Conservation (phyloP, 2,888 invertebrate species). For the Cyrtodaria siliqua region DNA sequence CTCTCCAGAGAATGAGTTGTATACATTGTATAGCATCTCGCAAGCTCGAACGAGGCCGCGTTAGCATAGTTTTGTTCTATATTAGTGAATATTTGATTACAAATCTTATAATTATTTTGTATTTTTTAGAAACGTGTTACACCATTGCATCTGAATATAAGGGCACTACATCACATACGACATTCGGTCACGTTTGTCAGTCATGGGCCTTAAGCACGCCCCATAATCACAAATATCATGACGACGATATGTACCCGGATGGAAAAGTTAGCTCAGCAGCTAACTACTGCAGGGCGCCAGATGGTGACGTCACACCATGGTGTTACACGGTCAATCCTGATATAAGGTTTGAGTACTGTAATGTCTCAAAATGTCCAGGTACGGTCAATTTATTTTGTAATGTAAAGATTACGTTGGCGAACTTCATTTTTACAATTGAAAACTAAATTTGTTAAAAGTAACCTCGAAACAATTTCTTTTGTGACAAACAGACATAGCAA, state of each 20-base stretch:
- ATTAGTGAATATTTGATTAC: no score
- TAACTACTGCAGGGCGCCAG: slow-evolving; percentile 31
- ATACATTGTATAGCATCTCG: no score
- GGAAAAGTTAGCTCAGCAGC: slow-evolving; percentile 5
- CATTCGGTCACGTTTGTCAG: slow-evolving; percentile 24
- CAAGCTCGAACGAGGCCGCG: no score
- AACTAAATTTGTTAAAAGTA: no score
- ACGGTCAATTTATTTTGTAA: no score
- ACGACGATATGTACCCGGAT: slow-evolving; percentile 28
- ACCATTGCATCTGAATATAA: slow-evolving; percentile 34
- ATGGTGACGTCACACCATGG: slow-evolving; percentile 30
- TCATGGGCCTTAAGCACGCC: slow-evolving; percentile 16
- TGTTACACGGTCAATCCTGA: slow-evolving; percentile 29
- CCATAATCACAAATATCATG: slow-evolving; percentile 28
- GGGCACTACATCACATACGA: slow-evolving; percentile 7
- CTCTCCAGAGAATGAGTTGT: no score
- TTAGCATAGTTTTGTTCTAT: no score
- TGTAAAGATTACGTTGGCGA: no score
- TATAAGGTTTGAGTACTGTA: slow-evolving; percentile 30
- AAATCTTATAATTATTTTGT: no score
- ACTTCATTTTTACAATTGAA: no score
- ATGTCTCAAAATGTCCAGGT: slow-evolving; percentile 29
- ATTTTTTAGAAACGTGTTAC: slow-evolving; percentile 35
- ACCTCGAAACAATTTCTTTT: no score
- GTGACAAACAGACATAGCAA: no score